Base-by-base conservation (phyloP, 2,888 invertebrate genomes). In the Galerucella pusilla region DNA sequence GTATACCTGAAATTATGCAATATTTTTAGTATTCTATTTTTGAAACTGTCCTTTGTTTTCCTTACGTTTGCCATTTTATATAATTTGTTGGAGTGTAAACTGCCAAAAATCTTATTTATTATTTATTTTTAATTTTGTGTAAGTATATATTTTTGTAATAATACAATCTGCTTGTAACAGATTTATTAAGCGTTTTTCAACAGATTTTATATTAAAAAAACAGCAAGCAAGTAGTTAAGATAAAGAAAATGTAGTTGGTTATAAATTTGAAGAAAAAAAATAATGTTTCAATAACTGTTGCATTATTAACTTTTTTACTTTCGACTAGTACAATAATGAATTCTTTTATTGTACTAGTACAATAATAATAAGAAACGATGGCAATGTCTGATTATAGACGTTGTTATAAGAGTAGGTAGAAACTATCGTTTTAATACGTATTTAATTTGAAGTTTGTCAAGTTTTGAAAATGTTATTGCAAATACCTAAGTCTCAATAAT, bases 51-150 rank as follows among this genome's bases (percentile, higher is more conserved):
- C 68, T 68, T 79, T 75, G 81, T 81, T 80, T 81, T 81, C 81
- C 81, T 80, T 75, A 77, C 59, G 77, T 80, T 78, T 79, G 76
- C 78, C 75, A 78, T 78, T 78, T 76, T 71, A 75, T 74, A 72
- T 66, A 57, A 20, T 20, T 20, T 57, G 9, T 68, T 77, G 75
- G 73, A 68, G 73, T 77, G 68, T 57, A 61, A 66, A 76, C 76
- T 79, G 77, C 76, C 79, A 74, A 77, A 65, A 71, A 72, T 67
- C 74, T 77, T 72, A 79, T 80, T 79, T 80, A 78, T 78, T 81
- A 80, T 79, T 78, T 79, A 78, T 79, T 81, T 78, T 79, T 75
- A 16, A 76, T 52, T 25, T 11, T 77, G 75, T 75, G 70, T n/a
- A n/a, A n/a, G n/a, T 69, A 75, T 68, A 70, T 68, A 67, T 67